Conservation (phyloP, 2,888 invertebrate genomes). For the Halictus ligatus region DNA sequence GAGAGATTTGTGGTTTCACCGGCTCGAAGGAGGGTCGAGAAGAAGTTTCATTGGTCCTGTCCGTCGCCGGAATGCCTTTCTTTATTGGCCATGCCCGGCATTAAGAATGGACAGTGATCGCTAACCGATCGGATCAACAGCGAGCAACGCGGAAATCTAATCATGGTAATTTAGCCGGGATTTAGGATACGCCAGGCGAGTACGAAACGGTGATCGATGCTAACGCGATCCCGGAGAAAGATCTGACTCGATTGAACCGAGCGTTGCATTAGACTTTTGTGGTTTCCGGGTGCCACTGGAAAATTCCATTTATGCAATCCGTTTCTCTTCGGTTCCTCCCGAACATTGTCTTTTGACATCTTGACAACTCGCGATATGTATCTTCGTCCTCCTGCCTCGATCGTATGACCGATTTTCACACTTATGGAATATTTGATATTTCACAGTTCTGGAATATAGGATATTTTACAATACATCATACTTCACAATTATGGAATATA, state of each 20-base stretch:
- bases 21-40: background rate
- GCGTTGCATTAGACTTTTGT: background rate
- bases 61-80: background rate
- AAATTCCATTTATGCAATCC: background rate
- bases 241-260: background rate
- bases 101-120: background rate
- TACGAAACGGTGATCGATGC: background rate
- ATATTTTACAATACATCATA: too few species aligned
- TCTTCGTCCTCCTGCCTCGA: background rate
- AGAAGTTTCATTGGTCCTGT: background rate
- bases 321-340: background rate
- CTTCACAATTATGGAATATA: too few species aligned
- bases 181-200: background rate
- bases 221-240: background rate
- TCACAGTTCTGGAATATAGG: too few species aligned
- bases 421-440: too few species aligned
- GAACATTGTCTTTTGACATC: too few species aligned
- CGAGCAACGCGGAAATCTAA: background rate
- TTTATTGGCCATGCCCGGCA: background rate
- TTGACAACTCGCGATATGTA: too few species aligned
- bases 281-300: background rate
- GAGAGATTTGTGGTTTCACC: conserved; percentile 10
- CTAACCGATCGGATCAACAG: background rate
- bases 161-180: conserved; percentile 5
- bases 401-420: too few species aligned